phyloP scores from a whole-genome alignment of 2,888 invertebrate species.

The Thera britannica region DNA sequence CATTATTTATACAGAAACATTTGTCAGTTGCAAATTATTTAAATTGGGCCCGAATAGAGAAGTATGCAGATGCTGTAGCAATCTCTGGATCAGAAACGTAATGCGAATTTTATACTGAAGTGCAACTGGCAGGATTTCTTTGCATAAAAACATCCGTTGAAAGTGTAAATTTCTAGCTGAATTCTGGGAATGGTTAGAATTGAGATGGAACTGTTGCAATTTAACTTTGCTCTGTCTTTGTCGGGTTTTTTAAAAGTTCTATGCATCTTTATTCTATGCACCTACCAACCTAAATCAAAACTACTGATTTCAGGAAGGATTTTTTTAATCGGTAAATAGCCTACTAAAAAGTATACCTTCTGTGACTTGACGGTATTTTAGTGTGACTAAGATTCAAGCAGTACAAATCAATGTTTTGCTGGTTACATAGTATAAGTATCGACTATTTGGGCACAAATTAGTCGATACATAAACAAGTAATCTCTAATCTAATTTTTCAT shows the following conservation, averaged over 20 bases:
- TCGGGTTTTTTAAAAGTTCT: not conserved
- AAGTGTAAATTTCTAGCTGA: slow-evolving; percentile 41
- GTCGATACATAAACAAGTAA: no score
- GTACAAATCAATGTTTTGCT: no score
- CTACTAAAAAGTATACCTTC: no score
- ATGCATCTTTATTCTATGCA: not conserved
- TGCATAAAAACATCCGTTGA: slow-evolving; percentile 39
- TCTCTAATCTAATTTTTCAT: no score
- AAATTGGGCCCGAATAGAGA: slow-evolving; percentile 64
- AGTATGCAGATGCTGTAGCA: slow-evolving; percentile 66
- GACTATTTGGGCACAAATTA: no score
- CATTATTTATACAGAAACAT: slow-evolving; percentile 65
- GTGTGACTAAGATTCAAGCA: no score
- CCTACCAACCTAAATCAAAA: not conserved
- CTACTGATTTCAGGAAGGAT: not conserved
- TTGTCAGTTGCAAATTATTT: slow-evolving; percentile 77
- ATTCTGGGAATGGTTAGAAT: slow-evolving; percentile 19
- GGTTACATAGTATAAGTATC: no score
- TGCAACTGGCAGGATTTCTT: slow-evolving; percentile 60
- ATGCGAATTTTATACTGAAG: slow-evolving; percentile 79
- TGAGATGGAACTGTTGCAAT: slow-evolving; percentile 14
- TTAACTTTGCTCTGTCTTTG: slow-evolving; percentile 7
- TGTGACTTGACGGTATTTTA: no score
- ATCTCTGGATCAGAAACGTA: slow-evolving; percentile 74
- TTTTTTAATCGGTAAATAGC: not conserved